phyloP scores from a whole-genome alignment of 1,140 invertebrate species.

The Pseudomyrmex cubaensis region DNA sequence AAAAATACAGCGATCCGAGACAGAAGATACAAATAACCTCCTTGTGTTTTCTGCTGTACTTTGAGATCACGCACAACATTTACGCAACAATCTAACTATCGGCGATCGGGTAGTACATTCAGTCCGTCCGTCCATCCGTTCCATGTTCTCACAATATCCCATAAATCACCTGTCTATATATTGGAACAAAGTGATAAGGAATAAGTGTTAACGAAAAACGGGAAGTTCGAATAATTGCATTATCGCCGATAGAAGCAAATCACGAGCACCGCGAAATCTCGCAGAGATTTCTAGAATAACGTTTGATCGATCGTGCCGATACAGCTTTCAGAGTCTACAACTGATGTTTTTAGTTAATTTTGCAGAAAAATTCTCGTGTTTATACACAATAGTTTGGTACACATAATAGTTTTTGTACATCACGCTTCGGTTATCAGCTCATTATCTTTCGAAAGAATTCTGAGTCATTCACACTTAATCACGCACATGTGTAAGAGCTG shows the following conservation, averaged over 20 bases:
- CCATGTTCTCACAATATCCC: neutral
- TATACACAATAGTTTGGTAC: neutral
- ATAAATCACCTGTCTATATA: neutral
- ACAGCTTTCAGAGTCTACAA: neutral
- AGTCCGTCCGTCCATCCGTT: neutral
- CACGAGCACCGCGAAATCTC: neutral
- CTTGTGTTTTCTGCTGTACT: neutral
- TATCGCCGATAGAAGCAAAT: neutral
- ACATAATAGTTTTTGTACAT: neutral
- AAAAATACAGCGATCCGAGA: too few species aligned
- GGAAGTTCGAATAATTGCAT: too few species aligned
- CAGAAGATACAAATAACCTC: neutral
- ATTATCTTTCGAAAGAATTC: conserved; percentile 22
- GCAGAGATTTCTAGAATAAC: neutral
- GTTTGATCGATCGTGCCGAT: neutral
- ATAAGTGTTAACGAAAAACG: neutral
- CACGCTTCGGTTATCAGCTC: conserved; percentile 8
- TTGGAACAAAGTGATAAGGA: neutral
- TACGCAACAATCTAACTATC: neutral
- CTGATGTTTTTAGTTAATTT: conserved; percentile 25
- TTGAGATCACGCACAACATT: neutral
- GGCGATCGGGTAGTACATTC: neutral
- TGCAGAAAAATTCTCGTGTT: neutral
- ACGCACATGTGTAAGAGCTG: neutral
- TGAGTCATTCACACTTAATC: conserved; percentile 13